Base-by-base conservation (phyloP, 2,113 vertebrate species). In the Scophthalmus maximus region DNA sequence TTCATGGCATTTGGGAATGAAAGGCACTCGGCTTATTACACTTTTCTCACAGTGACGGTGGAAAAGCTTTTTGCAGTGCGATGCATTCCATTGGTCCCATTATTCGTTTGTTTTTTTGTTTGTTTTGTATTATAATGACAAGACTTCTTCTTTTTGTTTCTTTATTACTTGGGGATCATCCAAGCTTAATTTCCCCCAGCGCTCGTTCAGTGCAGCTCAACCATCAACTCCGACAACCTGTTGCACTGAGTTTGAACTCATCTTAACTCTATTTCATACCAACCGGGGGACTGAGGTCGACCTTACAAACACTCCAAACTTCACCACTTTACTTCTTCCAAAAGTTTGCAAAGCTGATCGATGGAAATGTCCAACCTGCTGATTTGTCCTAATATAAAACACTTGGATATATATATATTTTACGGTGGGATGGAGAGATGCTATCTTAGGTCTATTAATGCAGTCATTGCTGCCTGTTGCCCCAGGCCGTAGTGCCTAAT, bases 381-480 rank as follows among this genome's bases (percentile, higher is more conserved):
- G 78, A 79, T 81, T 57, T 76, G 47, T 62, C 36, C 66, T 32
- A 42, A 60, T 60, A 75, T 74, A 77, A 76, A 73, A 56, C 52
- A 49, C 53, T 76, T 52, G 22, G 25, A 55, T 59, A 51, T 57
- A 57, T 67, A 51, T 57, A 63, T 75, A 61, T 82, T 82, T 83
- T 81, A 50, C 73, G 70, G 69, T 44, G 70, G 62, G 69, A 51
- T 76, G 68, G 29, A 62, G 87, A 82, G 88, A 85, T 85, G 70
- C 80, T 85, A 84, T 91, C 83, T 79, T 80, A 50, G 64, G 68
- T 84, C 80, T 85, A 85, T 84, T 91, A 87, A 90, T 78, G 79
- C 74, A 85, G 80, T 69, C 83, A 73, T 72, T 60, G 79, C 85
- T 68, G 71, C 60, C 64, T 82, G 79, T 38, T 4, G 75, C 87